phyloP scores from a whole-genome alignment of 2,113 vertebrate species.

The Rhynchopsitta pachyrhyncha region DNA sequence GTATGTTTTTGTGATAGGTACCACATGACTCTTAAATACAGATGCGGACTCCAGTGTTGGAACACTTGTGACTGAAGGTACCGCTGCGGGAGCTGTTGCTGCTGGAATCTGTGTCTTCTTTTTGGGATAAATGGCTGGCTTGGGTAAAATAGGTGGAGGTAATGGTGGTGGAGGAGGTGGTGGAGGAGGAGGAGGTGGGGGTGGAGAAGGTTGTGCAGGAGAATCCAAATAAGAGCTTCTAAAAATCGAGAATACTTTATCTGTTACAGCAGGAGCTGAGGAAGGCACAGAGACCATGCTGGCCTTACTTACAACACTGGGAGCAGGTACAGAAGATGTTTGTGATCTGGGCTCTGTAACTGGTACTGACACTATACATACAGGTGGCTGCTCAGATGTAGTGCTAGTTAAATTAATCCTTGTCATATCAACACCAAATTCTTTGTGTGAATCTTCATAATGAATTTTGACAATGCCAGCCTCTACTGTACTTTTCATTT shows the following conservation, averaged over 20 bases:
- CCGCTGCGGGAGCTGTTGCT: constrained; percentile 3
- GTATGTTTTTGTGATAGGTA: constrained; percentile 74
- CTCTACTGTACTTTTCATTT: constrained; percentile 38
- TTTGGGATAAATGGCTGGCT: constrained; percentile 82
- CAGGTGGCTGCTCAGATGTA: constrained; percentile 19
- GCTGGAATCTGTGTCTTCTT: constrained; percentile 75
- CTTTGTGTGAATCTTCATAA: constrained; percentile 67
- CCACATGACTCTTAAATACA: constrained; percentile 66
- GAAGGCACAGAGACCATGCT: constrained; percentile 54
- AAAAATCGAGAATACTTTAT: constrained; percentile 78
- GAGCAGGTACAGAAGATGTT: constrained; percentile 69
- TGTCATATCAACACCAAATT: constrained; percentile 6
- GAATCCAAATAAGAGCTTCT: constrained; percentile 79
- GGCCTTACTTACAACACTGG: constrained; percentile 60
- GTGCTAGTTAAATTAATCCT: constrained; percentile 25
- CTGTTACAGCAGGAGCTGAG: constrained; percentile 71
- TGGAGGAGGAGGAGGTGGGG: constrained; percentile 56
- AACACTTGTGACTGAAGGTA: constrained; percentile 50
- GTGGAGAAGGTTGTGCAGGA: constrained; percentile 61
- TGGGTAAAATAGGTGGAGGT: constrained; percentile 75
- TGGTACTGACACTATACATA: not conserved
- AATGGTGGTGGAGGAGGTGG: constrained; percentile 80
- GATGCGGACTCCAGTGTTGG: constrained; percentile 55
- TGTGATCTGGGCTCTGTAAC: constrained; percentile 43
- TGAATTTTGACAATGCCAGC: constrained; percentile 54